A percentile compares a stretch with the other conserved stretches of the same genome.
Evolutionary conservation across 2,888 invertebrate species (phyloP).

Genomic region (Dioctria rufipes): DNA sequence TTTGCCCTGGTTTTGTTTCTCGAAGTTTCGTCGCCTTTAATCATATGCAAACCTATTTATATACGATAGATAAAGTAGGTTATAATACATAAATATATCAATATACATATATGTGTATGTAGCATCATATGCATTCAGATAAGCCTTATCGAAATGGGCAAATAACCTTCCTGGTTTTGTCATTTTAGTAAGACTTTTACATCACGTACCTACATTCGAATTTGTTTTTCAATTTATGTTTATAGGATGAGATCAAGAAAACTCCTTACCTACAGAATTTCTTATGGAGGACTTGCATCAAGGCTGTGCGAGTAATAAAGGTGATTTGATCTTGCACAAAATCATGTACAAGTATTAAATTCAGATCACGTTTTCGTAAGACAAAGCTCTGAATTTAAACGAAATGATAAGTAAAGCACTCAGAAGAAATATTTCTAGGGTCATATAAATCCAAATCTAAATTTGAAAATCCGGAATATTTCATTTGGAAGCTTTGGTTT

Average conservation of each 20-base stretch:
- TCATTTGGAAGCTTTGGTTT: no score
- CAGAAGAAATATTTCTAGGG: no score
- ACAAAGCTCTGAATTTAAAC: slow-evolving; percentile 33
- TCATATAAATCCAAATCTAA: no score
- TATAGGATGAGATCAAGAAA: neutral
- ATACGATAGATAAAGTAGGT: neutral
- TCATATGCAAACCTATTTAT: neutral
- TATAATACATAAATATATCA: neutral
- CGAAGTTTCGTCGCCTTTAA: neutral
- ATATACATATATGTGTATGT: neutral
- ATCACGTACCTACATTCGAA: neutral
- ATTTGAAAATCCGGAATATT: no score
- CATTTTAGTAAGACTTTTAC: neutral
- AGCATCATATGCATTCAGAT: neutral
- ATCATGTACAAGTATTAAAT: slow-evolving; percentile 4
- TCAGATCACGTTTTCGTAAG: slow-evolving; percentile 18
- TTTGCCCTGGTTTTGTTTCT: neutral
- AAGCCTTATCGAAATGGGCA: slow-evolving; percentile 2
- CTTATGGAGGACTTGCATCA: neutral
- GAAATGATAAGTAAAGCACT: slow-evolving; percentile 1
- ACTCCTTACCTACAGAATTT: neutral
- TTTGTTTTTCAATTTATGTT: neutral
- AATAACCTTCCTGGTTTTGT: neutral
- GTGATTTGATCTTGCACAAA: neutral
- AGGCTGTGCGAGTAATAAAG: neutral